Evolutionary conservation across 2,113 vertebrate species (phyloP).

Genomic region (Rhegmatorhina hoffmannsi): DNA sequence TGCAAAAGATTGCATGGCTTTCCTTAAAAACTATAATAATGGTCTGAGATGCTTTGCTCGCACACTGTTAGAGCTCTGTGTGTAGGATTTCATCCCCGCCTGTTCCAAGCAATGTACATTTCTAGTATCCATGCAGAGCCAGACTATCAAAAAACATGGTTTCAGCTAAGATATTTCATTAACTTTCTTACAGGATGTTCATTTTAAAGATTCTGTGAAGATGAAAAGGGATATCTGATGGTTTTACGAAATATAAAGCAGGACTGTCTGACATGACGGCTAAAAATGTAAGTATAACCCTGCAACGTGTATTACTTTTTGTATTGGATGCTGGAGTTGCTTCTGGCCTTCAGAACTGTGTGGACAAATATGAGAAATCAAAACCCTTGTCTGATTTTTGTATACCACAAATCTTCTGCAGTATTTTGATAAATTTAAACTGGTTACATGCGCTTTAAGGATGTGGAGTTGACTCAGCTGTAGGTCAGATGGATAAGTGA

Average conservation of each 20-base stretch:
- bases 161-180: not conserved
- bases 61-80: not conserved
- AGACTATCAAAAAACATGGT: not conserved
- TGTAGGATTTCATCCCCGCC: not conserved
- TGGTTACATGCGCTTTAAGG: not conserved
- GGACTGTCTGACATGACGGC: conserved; percentile 74
- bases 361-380: not conserved
- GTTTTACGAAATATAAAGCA: conserved; percentile 68
- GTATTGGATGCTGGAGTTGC: not conserved
- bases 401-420: not conserved
- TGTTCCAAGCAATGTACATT: not conserved
- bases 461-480: not conserved
- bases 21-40: not conserved
- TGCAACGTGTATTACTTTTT: not conserved
- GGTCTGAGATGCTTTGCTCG: not conserved
- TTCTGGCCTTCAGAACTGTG: not conserved
- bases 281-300: conserved; percentile 77
- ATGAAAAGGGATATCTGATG: conserved; percentile 64
- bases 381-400: not conserved
- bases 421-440: not conserved
- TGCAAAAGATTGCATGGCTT: not conserved
- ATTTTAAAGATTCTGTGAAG: conserved; percentile 69
- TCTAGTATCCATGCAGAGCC: not conserved
- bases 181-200: conserved; percentile 68
- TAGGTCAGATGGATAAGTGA: not conserved